A percentile compares a stretch with the other conserved stretches of the same genome.
These are phyloP conservation scores for Amia ocellicauda DNA, from an alignment of 2,113 vertebrate genomes.

Conservation along the genomic window DNA sequence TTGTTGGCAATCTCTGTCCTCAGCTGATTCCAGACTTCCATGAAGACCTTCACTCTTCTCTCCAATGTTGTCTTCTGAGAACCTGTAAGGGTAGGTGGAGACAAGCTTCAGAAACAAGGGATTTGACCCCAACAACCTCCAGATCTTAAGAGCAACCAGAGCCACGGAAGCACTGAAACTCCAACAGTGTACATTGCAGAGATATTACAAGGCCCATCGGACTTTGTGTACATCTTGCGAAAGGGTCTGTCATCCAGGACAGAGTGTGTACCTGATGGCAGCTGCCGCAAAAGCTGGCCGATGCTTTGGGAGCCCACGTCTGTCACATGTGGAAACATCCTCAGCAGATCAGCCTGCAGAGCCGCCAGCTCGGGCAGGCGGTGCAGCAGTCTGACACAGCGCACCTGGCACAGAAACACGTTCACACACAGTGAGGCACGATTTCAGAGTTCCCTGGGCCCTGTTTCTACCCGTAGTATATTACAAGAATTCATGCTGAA, in stretches of 20 bases:
- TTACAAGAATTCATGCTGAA: neutral
- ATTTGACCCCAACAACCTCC: no score
- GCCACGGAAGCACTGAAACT: no score
- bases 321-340: conserved; percentile 35
- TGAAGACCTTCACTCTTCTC: conserved; percentile 48
- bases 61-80: conserved; percentile 46
- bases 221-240: neutral
- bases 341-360: conserved; percentile 54
- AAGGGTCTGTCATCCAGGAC: neutral
- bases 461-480: no score
- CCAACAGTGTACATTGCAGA: no score
- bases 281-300: conserved; percentile 38
- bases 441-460: no score
- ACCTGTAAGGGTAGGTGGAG: conserved; percentile 33
- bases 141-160: neutral
- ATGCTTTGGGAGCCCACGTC: conserved; percentile 31
- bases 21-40: conserved; percentile 59
- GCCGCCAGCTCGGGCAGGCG: conserved; percentile 56
- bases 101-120: neutral
- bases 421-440: neutral
- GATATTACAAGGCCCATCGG: no score
- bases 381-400: conserved; percentile 46
- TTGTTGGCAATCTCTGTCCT: conserved; percentile 53
- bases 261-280: conserved; percentile 40
- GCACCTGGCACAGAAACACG: conserved; percentile 36